Conservation (phyloP, 2,888 invertebrate species). For the Pollenia angustigena region DNA sequence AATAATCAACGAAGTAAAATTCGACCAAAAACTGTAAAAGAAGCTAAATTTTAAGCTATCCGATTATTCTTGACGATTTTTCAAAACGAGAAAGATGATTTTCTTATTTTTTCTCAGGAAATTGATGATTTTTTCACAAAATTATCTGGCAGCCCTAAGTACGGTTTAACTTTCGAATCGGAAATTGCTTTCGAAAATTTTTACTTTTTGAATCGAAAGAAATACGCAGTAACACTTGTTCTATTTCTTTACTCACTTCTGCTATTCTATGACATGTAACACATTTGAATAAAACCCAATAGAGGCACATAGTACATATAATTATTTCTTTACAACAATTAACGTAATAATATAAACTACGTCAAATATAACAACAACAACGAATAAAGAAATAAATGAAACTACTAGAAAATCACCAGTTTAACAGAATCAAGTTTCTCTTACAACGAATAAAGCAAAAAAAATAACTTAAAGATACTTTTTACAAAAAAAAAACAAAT, state of each 20-base stretch:
- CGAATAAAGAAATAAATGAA: neutral
- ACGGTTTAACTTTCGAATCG: too few relatives aligned
- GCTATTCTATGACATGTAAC: slow-evolving; percentile 37
- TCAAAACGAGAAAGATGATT: too few relatives aligned
- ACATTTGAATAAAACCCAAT: slow-evolving; percentile 29
- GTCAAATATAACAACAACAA: slow-evolving; percentile 54
- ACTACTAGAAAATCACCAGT: neutral
- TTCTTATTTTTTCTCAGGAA: too few relatives aligned
- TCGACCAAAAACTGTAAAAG: too few relatives aligned
- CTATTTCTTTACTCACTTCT: slow-evolving; percentile 4
- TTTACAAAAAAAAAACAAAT: slow-evolving; percentile 7
- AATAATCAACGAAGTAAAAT: too few relatives aligned
- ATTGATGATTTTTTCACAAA: too few relatives aligned
- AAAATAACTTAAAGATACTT: slow-evolving; percentile 22
- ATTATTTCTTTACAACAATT: slow-evolving; percentile 71
- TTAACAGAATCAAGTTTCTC: slow-evolving; percentile 62
- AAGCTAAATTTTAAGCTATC: too few relatives aligned
- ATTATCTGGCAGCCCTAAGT: too few relatives aligned
- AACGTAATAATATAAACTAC: slow-evolving; percentile 69
- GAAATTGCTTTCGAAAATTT: too few relatives aligned
- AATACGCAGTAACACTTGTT: neutral
- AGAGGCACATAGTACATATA: slow-evolving; percentile 34
- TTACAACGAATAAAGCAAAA: slow-evolving; percentile 58
- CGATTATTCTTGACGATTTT: too few relatives aligned
- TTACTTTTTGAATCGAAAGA: too few relatives aligned